These are phyloP conservation scores for Danio jaintianensis DNA, from an alignment of 2,797 vertebrate genomes.

Conservation along the genomic window DNA sequence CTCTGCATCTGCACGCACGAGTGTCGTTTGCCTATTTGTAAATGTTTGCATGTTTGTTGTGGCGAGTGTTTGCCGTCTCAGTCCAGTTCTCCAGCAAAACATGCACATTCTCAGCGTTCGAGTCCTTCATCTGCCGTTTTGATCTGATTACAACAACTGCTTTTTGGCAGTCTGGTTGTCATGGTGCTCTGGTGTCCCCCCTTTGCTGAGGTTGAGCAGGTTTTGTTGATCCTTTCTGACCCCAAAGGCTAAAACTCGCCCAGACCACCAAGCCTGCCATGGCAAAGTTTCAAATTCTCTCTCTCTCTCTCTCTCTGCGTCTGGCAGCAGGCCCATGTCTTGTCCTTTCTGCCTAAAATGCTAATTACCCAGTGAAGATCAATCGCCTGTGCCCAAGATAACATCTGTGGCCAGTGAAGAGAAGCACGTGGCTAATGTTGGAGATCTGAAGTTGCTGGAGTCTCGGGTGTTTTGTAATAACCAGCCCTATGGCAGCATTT, in stretches of 20 bases:
- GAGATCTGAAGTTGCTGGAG: conserved; percentile 1
- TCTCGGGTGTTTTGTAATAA: conserved; percentile 26
- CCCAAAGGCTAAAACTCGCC: conserved; percentile 16
- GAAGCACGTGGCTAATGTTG: conserved; percentile 33
- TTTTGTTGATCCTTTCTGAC: conserved; percentile 46
- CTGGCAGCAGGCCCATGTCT: conserved; percentile 41
- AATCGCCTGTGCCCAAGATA: conserved; percentile 43
- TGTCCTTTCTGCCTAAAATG: conserved; percentile 49
- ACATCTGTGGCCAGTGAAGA: conserved; percentile 45
- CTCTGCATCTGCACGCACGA: conserved; percentile 13
- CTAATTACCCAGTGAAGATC: conserved; percentile 48
- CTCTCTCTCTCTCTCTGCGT: conserved; percentile 5
- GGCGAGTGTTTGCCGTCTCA: conserved; percentile 31
- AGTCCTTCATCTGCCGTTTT: conserved; percentile 30
- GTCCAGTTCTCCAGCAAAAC: not conserved
- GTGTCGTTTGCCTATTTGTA: conserved; percentile 20
- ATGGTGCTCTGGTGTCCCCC: conserved; percentile 33
- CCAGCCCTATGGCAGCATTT: not conserved
- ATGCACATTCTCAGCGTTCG: conserved; percentile 1
- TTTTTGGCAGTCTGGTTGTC: conserved; percentile 44
- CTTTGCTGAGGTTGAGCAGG: conserved; percentile 48
- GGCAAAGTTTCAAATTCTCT: conserved; percentile 44
- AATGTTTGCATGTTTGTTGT: conserved; percentile 15
- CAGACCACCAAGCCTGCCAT: conserved; percentile 40
- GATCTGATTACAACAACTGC: conserved; percentile 31